Base-by-base conservation (phyloP, 2,888 invertebrate genomes). In the Hypomecis punctinalis region DNA sequence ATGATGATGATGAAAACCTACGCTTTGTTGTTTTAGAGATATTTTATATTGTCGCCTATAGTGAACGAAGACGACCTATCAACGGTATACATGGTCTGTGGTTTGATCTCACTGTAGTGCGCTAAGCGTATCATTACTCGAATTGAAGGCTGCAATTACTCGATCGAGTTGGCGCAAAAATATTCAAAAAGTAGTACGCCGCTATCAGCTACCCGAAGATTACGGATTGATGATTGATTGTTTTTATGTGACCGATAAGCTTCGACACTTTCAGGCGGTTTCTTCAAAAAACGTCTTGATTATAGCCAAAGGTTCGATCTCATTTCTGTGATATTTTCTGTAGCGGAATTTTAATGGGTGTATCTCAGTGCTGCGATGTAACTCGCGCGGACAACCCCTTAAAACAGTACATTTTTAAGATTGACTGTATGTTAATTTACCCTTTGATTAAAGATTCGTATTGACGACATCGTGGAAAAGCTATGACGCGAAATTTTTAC, bases 61-160 rank as follows among this genome's bases (percentile, higher is more conserved):
- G 23, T 23, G 23, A 23, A 23, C 23, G 3, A 23, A 3, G 1
- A 23, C 23, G 23, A 23, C 23, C 1, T 23, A 23, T 23, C 23
- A 23, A 23, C 23, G 23, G 23, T 3, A 2, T 23, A 3, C 3
- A 23, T 23, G 23, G 1, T 23, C 23, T 23, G 23, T 23, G 23
- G 23, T 23, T 23, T 23, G 23, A 3, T 23, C 70, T 71, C 76
- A 70, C 73, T 76, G 77, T 76, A 76, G 78, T 70, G 75, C 74
- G 82, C 86, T 89, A 85, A 87, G 84, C 86, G 80, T 90, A 86
- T 91, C 84, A 90, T 90, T 90, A 90, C 80, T 73, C 73, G 76
- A 67, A 74, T 77, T 77, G 82, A 79, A 85, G 78, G 76, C 83
- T 78, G 69, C 86, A 89, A 91, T 91, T 91, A 90, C 84, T 76